Base-by-base conservation (phyloP, 37 sponge, comb jelly and placozoan species). In the Bolinopsis microptera region DNA sequence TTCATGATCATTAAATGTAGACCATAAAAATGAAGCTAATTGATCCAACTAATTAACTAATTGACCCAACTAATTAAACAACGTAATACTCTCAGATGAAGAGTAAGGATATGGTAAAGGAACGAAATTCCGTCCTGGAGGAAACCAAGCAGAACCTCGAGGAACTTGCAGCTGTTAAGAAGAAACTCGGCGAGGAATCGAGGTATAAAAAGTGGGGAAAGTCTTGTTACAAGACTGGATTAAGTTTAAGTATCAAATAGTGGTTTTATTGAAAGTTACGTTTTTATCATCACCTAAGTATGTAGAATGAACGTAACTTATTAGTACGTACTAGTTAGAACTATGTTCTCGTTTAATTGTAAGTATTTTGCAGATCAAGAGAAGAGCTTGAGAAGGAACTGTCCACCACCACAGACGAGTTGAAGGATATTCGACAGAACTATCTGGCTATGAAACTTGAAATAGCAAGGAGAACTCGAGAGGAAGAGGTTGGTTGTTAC, bases 381-480 rank as follows among this genome's bases (percentile, higher is more conserved):
- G 90, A 39, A 23, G 13, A 35, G 16, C 18, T 86, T 3, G 90
- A 86, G 26, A 86, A 86, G 61, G 90, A 86, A 26, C n/a, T 34
- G 5, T 39, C 22, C 0, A 8, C 34, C 25, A 86, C 90, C 9
- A 22, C 90, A 3, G 90, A 86, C 1, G 90, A 86, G 61, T 27
- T 86, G 61, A 28, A 39, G 61, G 35, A 33, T 5, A 23, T 86
- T 27, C 1, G 90, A 27, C 25, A 86, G 3, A 38, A 86, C 28
- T 41, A 39, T 48, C 32, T 86, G 90, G 61, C 37, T n/a, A 24
- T 86, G 25, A 86, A 86, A 41, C 26, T 39, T 23, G 90, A 86
- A 27, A 0, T 86, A 1, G 16, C 90, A 38, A 38, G 61, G 90
- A 38, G 32, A 28, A 72, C 31, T n/a, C 26, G 31, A 2, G 75